Percentiles rank a stretch among this genome's conserved stretches.
phyloP scores from a whole-genome alignment of 2,888 invertebrate species.

The Pammene fasciana region DNA sequence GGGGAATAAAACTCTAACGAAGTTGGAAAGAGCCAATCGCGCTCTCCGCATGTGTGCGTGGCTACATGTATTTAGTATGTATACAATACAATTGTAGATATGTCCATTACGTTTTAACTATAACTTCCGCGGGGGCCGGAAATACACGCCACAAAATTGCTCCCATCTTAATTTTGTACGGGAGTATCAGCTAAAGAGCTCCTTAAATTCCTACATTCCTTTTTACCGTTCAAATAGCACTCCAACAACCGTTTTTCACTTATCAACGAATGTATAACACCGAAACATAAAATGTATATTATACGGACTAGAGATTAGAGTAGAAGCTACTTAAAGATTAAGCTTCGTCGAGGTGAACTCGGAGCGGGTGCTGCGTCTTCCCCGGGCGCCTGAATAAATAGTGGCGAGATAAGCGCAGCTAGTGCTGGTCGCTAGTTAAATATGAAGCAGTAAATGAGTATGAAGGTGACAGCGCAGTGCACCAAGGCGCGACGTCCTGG shows the following conservation, averaged over 20 bases:
- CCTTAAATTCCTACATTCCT: neutral
- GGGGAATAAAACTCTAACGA: constrained; percentile 15
- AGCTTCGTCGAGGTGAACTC: constrained; percentile 38
- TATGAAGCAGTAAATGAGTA: constrained; percentile 43
- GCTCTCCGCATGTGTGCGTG: constrained; percentile 3
- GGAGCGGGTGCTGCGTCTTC: constrained; percentile 39
- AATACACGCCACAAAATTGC: constrained; percentile 34
- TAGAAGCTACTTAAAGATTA: constrained; percentile 41
- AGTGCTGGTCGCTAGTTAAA: constrained; percentile 42
- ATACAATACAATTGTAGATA: neutral
- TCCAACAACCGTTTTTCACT: constrained; percentile 11
- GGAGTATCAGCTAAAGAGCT: constrained; percentile 3
- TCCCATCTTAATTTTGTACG: constrained; percentile 15
- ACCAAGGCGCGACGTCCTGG: constrained; percentile 25
- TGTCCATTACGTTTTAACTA: constrained; percentile 38
- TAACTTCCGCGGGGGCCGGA: constrained; percentile 31
- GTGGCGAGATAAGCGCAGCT: constrained; percentile 40
- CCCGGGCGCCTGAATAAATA: constrained; percentile 41
- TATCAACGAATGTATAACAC: constrained; percentile 23
- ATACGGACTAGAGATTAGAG: constrained; percentile 36
- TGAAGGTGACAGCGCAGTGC: constrained; percentile 57
- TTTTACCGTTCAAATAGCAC: constrained; percentile 21
- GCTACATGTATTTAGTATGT: neutral
- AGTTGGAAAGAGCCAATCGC: constrained; percentile 12
- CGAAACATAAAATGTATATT: constrained; percentile 25